These are phyloP conservation scores for Germaria angustata DNA, from an alignment of 2,888 invertebrate genomes.

Conservation along the genomic window DNA sequence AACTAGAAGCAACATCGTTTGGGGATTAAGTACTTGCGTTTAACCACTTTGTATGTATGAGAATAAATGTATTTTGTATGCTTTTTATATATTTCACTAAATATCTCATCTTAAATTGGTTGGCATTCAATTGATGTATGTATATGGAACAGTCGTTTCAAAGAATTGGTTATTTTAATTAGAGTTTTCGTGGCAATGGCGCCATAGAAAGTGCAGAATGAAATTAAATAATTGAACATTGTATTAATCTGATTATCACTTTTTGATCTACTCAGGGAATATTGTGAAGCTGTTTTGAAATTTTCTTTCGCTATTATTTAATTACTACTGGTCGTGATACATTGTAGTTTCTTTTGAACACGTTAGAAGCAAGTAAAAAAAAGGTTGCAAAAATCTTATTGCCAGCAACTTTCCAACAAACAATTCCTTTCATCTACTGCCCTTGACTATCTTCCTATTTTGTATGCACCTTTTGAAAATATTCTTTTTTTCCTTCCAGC, in stretches of 20 bases:
- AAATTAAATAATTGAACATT: too few species aligned
- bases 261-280: too few species aligned
- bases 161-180: not conserved
- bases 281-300: too few species aligned
- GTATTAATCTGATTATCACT: too few species aligned
- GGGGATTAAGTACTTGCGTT: slow-evolving; percentile 66
- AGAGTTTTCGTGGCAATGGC: too few species aligned
- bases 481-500: not conserved
- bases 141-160: not conserved
- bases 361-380: too few species aligned
- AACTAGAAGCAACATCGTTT: slow-evolving; percentile 59
- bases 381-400: too few species aligned
- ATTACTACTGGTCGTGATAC: too few species aligned
- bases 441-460: not conserved
- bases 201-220: too few species aligned
- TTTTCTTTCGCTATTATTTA: too few species aligned
- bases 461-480: slow-evolving; percentile 27
- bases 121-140: slow-evolving; percentile 39
- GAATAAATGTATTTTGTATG: slow-evolving; percentile 50
- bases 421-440: not conserved
- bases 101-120: slow-evolving; percentile 48
- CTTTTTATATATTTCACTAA: slow-evolving; percentile 30
- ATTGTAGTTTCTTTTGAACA: not conserved
- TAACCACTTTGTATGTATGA: slow-evolving; percentile 61
- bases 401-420: not conserved